These are phyloP conservation scores for Isotomurus palustris DNA, from an alignment of 2,888 invertebrate genomes.

Conservation along the genomic window DNA sequence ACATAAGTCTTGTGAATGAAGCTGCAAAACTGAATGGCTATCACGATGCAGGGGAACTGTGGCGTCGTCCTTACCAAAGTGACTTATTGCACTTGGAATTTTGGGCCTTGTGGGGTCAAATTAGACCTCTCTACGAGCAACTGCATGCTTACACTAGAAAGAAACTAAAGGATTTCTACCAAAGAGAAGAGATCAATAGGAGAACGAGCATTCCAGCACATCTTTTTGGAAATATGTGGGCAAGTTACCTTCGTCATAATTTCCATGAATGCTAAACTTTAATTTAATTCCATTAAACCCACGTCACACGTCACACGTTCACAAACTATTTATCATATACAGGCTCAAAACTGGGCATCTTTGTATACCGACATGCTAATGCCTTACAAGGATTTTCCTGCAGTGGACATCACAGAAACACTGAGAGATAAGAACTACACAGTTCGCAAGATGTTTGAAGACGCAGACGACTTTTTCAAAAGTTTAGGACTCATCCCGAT, in stretches of 20 bases:
- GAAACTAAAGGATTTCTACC: slow-evolving; percentile 62
- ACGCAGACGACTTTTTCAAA: slow-evolving; percentile 76
- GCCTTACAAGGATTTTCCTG: slow-evolving; percentile 66
- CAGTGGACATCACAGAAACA: slow-evolving; percentile 69
- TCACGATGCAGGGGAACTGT: background rate
- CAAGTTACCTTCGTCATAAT: background rate
- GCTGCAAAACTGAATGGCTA: slow-evolving; percentile 69
- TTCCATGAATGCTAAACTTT: background rate
- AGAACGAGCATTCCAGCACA: slow-evolving; percentile 81
- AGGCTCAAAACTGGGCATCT: slow-evolving; percentile 77
- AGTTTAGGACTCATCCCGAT: slow-evolving; percentile 73
- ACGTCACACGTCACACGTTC: background rate
- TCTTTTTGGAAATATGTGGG: slow-evolving; percentile 59
- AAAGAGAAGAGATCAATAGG: slow-evolving; percentile 56
- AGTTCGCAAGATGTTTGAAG: slow-evolving; percentile 63
- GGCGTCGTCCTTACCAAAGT: background rate
- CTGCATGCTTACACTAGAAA: slow-evolving; percentile 74
- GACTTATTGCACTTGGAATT: slow-evolving; percentile 3
- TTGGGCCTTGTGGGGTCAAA: slow-evolving; percentile 54
- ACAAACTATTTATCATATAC: slow-evolving; percentile 58
- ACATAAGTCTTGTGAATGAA: slow-evolving; percentile 71
- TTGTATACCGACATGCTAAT: slow-evolving; percentile 65
- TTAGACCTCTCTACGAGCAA: slow-evolving; percentile 72
- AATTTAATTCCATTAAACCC: background rate
- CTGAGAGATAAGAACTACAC: slow-evolving; percentile 57